Conservation (phyloP, 2,113 vertebrate species). For the Syngnathoides biaculeatus region DNA sequence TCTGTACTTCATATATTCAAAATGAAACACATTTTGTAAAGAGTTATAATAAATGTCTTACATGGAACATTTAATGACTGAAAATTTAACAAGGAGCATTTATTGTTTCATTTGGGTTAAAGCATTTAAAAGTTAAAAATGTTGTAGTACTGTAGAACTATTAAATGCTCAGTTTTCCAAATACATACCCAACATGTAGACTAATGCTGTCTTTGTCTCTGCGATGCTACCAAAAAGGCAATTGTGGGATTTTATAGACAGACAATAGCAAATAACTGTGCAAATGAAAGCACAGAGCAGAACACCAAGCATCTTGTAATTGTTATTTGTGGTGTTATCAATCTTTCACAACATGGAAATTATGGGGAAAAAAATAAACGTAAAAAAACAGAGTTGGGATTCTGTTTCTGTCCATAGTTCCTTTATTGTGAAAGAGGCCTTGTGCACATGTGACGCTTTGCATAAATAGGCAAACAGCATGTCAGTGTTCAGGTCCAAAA, state of each 20-base stretch:
- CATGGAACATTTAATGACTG: neutral
- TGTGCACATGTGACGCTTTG: neutral
- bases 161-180: neutral
- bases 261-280: neutral
- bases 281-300: neutral
- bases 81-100: neutral
- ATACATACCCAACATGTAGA: neutral
- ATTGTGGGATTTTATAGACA: neutral
- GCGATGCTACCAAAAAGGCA: neutral
- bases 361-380: conserved; percentile 4
- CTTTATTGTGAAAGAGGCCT: neutral
- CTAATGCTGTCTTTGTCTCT: neutral
- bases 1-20: neutral
- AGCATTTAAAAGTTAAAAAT: neutral
- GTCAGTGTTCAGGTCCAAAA: neutral
- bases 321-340: neutral
- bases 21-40: neutral
- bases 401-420: neutral
- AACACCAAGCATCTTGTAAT: conserved; percentile 6
- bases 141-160: neutral
- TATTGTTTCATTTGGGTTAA: neutral
- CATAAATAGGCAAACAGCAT: neutral
- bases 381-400: neutral
- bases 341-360: conserved; percentile 20
- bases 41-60: neutral